A percentile compares a stretch with the other conserved stretches of the same genome.
These are phyloP conservation scores for Maccullochella peelii DNA, from an alignment of 2,113 vertebrate genomes.

Conservation along the genomic window DNA sequence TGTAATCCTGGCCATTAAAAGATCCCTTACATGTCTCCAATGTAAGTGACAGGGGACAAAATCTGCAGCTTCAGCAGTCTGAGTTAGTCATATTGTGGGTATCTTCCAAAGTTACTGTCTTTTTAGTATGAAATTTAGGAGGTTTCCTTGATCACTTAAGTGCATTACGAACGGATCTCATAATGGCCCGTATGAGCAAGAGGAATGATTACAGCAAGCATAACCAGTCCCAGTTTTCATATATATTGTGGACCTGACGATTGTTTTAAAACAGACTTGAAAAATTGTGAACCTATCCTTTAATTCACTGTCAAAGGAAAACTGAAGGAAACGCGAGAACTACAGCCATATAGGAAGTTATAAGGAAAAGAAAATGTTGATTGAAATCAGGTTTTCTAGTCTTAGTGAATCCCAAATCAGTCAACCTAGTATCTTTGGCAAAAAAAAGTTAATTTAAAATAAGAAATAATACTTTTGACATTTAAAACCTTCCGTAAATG, in stretches of 20 bases:
- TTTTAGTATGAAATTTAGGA: too few species aligned
- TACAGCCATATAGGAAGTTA: not conserved
- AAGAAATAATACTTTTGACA: not conserved
- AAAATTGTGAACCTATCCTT: not conserved
- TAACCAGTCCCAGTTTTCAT: not conserved
- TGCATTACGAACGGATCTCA: not conserved
- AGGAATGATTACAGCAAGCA: not conserved
- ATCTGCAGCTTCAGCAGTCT: not conserved
- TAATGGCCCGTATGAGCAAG: not conserved
- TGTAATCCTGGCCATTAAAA: not conserved
- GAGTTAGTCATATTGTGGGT: not conserved
- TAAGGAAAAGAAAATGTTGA: not conserved
- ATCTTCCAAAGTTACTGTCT: not conserved
- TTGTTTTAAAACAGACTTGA: not conserved
- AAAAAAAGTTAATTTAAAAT: not conserved
- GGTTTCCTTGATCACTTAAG: too few species aligned
- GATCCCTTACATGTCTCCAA: not conserved
- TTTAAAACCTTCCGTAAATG: not conserved
- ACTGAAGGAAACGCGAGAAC: not conserved
- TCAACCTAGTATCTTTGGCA: not conserved
- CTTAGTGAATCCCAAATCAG: not conserved
- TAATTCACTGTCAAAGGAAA: not conserved
- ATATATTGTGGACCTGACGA: not conserved
- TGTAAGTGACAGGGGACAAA: too few species aligned
- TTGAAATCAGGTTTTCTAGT: not conserved